Evolutionary conservation across 2,888 invertebrate species (phyloP).

Genomic region (Agonum fuliginosum): DNA sequence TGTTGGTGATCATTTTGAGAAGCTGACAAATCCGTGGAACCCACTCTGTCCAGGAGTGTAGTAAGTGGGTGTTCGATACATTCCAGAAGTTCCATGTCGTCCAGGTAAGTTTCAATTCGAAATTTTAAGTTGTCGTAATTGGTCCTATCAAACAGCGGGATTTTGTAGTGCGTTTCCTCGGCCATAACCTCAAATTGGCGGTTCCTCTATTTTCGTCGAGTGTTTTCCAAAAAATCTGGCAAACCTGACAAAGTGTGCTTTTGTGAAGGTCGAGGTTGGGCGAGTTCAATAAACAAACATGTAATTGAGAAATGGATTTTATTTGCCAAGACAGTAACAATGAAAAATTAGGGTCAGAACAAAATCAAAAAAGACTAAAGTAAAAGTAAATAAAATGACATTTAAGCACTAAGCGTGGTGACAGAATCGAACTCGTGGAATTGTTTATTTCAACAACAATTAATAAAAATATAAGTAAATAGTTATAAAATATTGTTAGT

Average conservation of each 20-base stretch:
- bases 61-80: not conserved
- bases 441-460: too few species aligned
- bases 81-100: not conserved
- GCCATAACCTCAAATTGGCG: slow-evolving; percentile 31
- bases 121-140: slow-evolving; percentile 27
- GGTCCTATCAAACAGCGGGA: slow-evolving; percentile 26
- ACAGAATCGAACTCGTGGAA: too few species aligned
- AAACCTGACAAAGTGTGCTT: not conserved
- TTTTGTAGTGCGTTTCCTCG: slow-evolving; percentile 21
- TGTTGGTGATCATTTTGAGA: not conserved
- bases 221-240: not conserved
- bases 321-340: too few species aligned
- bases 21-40: not conserved
- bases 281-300: not conserved
- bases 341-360: too few species aligned
- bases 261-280: not conserved
- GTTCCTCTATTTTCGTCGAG: not conserved
- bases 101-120: not conserved
- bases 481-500: too few species aligned
- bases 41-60: not conserved
- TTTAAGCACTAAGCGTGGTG: too few species aligned
- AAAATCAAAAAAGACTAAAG: too few species aligned
- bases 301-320: too few species aligned
- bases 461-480: too few species aligned
- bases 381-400: too few species aligned